These are phyloP conservation scores for Drosophila nigromelanica DNA, from an alignment of 1,140 invertebrate genomes.

Conservation along the genomic window DNA sequence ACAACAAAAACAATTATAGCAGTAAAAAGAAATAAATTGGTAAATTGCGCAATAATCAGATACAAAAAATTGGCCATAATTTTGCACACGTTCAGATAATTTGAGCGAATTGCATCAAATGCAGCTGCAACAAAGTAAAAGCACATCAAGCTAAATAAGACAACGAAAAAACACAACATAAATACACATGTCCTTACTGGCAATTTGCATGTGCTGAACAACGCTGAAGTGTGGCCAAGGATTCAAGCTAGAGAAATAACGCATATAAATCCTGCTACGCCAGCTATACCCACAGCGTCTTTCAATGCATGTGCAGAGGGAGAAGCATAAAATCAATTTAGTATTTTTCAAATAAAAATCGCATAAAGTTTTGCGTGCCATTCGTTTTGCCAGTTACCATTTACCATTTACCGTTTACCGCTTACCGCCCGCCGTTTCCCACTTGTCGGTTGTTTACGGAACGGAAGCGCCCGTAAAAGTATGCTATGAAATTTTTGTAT, in stretches of 20 bases:
- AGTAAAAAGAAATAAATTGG: background rate
- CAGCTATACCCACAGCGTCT: too few species aligned
- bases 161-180: background rate
- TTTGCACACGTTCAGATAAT: background rate
- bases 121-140: constrained; percentile 31
- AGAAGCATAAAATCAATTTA: constrained; percentile 66
- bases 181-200: constrained; percentile 10
- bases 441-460: constrained; percentile 58
- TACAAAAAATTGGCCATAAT: background rate
- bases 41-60: constrained; percentile 5
- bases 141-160: constrained; percentile 2
- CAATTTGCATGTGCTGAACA: constrained; percentile 34
- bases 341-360: constrained; percentile 75
- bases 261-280: background rate
- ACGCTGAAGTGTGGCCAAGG: constrained; percentile 10
- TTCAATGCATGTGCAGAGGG: background rate
- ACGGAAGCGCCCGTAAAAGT: constrained; percentile 75
- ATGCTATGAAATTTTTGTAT: constrained; percentile 78
- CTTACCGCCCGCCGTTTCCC: background rate
- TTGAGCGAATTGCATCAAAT: constrained; percentile 4
- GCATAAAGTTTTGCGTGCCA: constrained; percentile 58
- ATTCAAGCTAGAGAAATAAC: background rate
- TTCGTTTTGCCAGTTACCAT: constrained; percentile 11
- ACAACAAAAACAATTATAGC: background rate
- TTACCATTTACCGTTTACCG: constrained; percentile 2